phyloP scores from a whole-genome alignment of 2,113 vertebrate genomes.

The Oreocharis arfaki region DNA sequence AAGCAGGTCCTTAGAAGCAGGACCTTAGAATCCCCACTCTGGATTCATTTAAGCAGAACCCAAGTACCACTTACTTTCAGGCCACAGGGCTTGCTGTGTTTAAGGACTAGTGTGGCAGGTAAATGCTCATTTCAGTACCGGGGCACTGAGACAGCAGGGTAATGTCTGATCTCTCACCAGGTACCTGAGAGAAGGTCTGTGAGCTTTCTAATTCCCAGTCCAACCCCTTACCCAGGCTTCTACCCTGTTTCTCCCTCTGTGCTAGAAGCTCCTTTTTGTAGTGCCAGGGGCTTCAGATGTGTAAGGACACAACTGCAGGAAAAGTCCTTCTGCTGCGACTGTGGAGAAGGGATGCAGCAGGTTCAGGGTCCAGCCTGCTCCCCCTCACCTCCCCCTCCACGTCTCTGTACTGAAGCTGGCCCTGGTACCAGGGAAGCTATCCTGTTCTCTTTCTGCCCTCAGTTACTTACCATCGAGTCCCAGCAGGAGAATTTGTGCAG shows the following conservation, averaged over 20 bases:
- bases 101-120: neutral
- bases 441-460: neutral
- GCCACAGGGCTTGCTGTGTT: neutral
- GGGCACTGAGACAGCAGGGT: neutral
- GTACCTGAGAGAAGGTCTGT: neutral
- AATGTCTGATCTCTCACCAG: neutral
- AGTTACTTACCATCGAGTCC: neutral
- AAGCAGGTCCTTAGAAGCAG: too few relatives aligned
- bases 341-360: neutral
- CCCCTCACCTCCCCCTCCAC: accelerated
- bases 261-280: neutral
- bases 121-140: neutral
- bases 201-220: neutral
- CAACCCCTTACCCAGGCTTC: neutral
- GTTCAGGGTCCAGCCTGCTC: neutral
- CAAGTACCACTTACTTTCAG: neutral
- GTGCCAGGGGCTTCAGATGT: neutral
- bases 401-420: neutral
- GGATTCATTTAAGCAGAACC: neutral
- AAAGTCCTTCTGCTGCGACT: neutral
- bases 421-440: neutral
- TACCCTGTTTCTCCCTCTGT: neutral
- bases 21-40: neutral
- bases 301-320: neutral
- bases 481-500: neutral